Conservation (phyloP, 1,140 invertebrate species). For the Plodia interpunctella region DNA sequence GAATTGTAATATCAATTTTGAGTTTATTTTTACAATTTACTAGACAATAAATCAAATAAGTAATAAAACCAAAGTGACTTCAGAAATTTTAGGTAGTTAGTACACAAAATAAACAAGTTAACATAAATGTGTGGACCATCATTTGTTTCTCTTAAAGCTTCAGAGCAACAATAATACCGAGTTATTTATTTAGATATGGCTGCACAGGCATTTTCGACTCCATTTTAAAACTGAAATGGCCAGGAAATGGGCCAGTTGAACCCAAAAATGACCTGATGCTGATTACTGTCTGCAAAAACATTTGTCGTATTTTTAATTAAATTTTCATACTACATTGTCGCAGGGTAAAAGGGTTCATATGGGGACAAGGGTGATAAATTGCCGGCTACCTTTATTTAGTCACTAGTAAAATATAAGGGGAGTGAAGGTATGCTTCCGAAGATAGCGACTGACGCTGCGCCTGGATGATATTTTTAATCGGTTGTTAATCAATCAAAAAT, state of each 20-base stretch:
- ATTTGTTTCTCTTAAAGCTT: too few relatives aligned
- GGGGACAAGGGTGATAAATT: conserved; percentile 18
- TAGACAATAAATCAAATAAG: too few relatives aligned
- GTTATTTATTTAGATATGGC: background rate
- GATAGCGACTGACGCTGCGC: background rate
- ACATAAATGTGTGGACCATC: too few relatives aligned
- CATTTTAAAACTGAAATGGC: background rate
- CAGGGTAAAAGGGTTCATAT: conserved; percentile 20
- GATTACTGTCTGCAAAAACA: background rate
- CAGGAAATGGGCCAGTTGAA: background rate
- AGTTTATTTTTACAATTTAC: too few relatives aligned
- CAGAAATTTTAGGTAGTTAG: too few relatives aligned
- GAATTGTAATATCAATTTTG: too few relatives aligned
- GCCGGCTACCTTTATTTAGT: conserved; percentile 21
- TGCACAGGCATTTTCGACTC: background rate
- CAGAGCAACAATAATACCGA: too few relatives aligned
- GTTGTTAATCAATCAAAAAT: background rate
- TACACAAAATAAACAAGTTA: too few relatives aligned
- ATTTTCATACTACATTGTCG: conserved; percentile 14
- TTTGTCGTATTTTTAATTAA: conserved; percentile 16
- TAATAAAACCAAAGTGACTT: too few relatives aligned
- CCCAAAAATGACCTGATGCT: background rate
- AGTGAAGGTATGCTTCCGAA: conserved; percentile 11
- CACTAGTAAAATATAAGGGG: conserved; percentile 22
- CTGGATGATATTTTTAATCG: background rate